These are phyloP conservation scores for Lepilemur ruficaudatus DNA, from an alignment of 2,797 vertebrate species.

Conservation along the genomic window DNA sequence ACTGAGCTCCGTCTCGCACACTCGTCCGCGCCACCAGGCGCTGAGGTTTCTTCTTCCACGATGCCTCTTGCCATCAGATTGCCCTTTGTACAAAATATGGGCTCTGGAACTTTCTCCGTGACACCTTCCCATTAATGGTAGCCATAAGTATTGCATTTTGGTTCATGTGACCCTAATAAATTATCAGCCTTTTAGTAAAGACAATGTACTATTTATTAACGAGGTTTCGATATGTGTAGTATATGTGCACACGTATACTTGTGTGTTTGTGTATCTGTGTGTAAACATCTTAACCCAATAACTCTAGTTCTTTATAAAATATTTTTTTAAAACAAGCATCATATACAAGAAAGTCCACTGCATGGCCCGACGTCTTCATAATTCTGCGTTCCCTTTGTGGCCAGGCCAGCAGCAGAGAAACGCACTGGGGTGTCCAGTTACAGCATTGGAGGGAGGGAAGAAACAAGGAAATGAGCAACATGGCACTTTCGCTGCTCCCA, in stretches of 20 bases:
- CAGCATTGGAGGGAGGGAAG: neutral
- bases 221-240: neutral
- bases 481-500: neutral
- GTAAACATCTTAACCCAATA: neutral
- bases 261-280: neutral
- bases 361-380: accelerated
- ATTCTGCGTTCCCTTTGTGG: neutral
- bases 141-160: neutral
- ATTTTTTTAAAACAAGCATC: neutral
- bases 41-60: accelerated
- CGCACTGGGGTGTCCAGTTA: neutral
- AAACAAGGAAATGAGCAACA: too few relatives aligned
- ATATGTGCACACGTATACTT: accelerated
- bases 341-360: neutral
- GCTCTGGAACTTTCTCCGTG: neutral
- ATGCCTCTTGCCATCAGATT: neutral
- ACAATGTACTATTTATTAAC: neutral
- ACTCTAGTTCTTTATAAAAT: neutral
- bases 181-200: neutral
- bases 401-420: neutral
- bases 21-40: accelerated
- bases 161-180: neutral
- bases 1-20: accelerated
- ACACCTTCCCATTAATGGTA: neutral
- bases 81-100: neutral